Base-by-base conservation (phyloP, 1,140 invertebrate species). In the Drosophila pectinifera region DNA sequence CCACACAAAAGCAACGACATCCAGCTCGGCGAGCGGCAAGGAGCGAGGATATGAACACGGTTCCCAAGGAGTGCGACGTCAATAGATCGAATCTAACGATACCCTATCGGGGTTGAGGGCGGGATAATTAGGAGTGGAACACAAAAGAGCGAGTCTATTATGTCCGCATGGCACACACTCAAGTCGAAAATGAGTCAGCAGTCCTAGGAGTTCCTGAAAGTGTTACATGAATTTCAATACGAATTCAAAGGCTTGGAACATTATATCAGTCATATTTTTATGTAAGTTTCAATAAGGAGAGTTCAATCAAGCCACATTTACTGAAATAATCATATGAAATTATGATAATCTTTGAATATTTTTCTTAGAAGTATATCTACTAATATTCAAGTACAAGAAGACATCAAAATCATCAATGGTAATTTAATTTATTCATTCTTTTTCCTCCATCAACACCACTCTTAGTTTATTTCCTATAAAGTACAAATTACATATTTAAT, bases 1-100 rank as follows among this genome's bases (percentile, higher is more conserved):
- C 74, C 79, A 76, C 82, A 88, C 82, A 88, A 67, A 58, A 68
- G 64, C 77, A 85, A 65, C 72, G 64, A 75, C 76, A 53, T 68
- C 45, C 45, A 43, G 45, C 31, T 59, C 18, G 42, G 46, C 14
- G 8, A 34, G 8, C 42, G 48, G 39, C 14, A 41, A 18, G 42
- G 28, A 51, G 13, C 28, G 13, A 5, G 48, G 1, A 20, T 10
- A 20, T 53, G 24, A 31, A 68, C 34, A 73, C 41, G 43, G 59
- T 20, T 58, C 38, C 39, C 31, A 43, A n/a, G 46, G 39, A 69
- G 59, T 49, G 14, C 31, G 26, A 26, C 31, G 24, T 11, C 68
- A 26, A 70, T 69, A 39, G 42, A 72, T 70, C 64, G 68, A 72
- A 70, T 34, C 39, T 41, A 57, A 57, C 11, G 41, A 72, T 72